Evolutionary conservation across 1,140 invertebrate species (phyloP), one percentile per base, ranked within the genome.

Genomic region (Brachionus asplanchnoidis): DNA sequence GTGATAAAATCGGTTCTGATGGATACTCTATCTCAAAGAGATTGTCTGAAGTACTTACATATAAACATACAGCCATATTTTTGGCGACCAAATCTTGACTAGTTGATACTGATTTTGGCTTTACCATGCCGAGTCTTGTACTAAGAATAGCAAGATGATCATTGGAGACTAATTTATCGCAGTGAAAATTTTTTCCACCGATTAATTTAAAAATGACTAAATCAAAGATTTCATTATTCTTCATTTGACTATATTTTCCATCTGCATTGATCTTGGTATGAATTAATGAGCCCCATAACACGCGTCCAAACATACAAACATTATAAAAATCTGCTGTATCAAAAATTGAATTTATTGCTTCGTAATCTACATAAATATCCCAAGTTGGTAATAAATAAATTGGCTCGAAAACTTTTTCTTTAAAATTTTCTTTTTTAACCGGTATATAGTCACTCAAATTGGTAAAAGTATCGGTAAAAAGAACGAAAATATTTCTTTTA

Each of bases 11-110:
- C 6, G 68, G 68, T 40, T 73, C 68, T n/a, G 68, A 73, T 42
- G 68, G 68, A 73, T 73, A 73, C 1, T 73, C 68, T n/a, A 73
- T 73, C n/a, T 73, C 68, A 17, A 73, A 73, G 7, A 73, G n/a
- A 56, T 56, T 56, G 3, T 56, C 50, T 23, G 53, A 23, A 60
- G 53, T 60, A 60, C 20, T 60, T 60, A 26, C 53, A 60, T 60
- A 60, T 26, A 60, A 20, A 60, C 53, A 60, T 60, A 60, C 53
- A 60, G 53, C 53, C 53, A 60, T 60, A 60, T 60, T 60, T 60
- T 60, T 60, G 1, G 53, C 53, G 4, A 60, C 53, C 53, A 60
- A 60, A 60, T 60, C 20, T 60, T 60, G 53, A 60, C 53, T 60
- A 7, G 53, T 60, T 20, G 17, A 20, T 3, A 60, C 53, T 23